Base-by-base conservation (phyloP, 2,888 invertebrate species). In the Altica lythri region DNA sequence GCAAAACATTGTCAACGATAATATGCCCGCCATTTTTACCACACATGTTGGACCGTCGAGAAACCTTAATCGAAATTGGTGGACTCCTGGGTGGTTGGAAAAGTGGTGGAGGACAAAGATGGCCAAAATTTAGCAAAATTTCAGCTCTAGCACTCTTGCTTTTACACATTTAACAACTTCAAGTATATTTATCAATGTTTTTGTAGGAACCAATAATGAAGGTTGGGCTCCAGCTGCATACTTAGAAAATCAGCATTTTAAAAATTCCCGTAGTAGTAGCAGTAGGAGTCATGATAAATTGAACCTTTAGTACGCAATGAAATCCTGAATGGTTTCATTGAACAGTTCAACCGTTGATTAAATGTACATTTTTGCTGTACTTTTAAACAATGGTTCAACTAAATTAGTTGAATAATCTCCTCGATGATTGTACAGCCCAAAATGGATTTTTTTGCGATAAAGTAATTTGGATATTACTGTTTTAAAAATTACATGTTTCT, bases 191-290 rank as follows among this genome's bases (percentile, higher is more conserved):
- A n/a, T n/a, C n/a, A n/a, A n/a, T 18, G 1, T 38, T 19, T 38
- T 74, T 81, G 77, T 77, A 78, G 88, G 85, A 64, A 79, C 80
- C 57, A 82, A 84, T 65, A 81, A 86, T 71, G 92, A 92, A 78
- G 95, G 95, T 64, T 96, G 95, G 95, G 94, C 92, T 55, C 95
- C 95, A 51, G 92, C 93, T 45, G 92, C 93, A 22, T 95, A 94
- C 79, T 81, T 95, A 77, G 92, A 92, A 79, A 82, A 82, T 62
- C 73, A 82, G 66, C 87, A 86, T 77, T 83, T 88, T 72, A 90
- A 88, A 79, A 84, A 85, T 9, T 88, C 89, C 64, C 84, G 88
- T 71, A 87, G 87, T 67, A 86, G 88, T 68, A 58, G 47, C 38
- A 85, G 84, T 74, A 80, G 83, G 70, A 83, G 83, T 64, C 84